Percentiles rank a stretch among this genome's conserved stretches.
Evolutionary conservation across 2,113 vertebrate genomes (phyloP).

Genomic region (Patagioenas fasciata): DNA sequence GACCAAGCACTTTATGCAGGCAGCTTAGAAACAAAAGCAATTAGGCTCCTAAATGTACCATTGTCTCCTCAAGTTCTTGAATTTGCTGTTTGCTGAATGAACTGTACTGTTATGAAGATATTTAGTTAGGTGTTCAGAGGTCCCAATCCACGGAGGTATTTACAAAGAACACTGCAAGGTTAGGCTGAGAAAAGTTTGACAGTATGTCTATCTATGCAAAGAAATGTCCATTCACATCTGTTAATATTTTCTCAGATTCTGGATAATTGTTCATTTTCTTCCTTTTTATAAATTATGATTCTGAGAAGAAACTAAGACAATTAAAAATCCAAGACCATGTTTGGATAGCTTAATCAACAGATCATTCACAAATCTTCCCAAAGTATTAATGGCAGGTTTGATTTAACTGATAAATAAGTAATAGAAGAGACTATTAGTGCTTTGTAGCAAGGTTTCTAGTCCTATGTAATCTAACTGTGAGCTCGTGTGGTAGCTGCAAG

Average conservation of each 20-base stretch:
- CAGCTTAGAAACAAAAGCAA: slow-evolving; percentile 1
- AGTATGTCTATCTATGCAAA: neutral
- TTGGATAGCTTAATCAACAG: neutral
- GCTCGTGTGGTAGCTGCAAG: neutral
- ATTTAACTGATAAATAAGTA: neutral
- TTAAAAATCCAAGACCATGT: neutral
- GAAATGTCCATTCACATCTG: neutral
- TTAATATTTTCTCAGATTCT: neutral
- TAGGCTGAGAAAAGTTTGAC: neutral
- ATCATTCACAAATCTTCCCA: neutral
- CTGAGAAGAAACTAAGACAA: neutral
- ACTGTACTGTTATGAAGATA: neutral
- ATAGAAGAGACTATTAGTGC: neutral
- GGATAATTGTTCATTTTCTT: fast-evolving
- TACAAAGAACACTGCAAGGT: neutral
- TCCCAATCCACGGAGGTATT: neutral
- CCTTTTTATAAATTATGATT: neutral
- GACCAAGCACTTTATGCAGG: neutral
- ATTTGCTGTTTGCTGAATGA: slow-evolving; percentile 9
- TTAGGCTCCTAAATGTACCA: neutral
- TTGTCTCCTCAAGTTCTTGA: neutral
- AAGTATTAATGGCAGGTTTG: neutral
- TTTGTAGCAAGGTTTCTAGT: neutral
- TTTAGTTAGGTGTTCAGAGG: neutral
- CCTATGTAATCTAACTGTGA: neutral